Evolutionary conservation across 2,888 invertebrate species (phyloP).

Genomic region (Sepioteuthis lessoniana): DNA sequence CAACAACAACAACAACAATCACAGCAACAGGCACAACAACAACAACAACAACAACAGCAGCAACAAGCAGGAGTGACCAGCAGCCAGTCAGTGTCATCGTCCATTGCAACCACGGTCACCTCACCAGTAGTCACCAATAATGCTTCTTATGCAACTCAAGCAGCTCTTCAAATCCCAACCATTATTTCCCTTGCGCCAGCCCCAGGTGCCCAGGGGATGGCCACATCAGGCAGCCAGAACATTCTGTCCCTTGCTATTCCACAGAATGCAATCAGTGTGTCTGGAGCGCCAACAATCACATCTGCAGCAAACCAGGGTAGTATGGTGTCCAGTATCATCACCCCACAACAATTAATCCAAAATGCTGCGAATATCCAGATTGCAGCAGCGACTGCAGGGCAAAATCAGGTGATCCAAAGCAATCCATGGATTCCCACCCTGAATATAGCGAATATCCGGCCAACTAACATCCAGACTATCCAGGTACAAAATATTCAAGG

Average conservation of each 20-base stretch:
- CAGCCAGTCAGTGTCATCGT: constrained; percentile 38
- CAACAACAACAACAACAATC: neutral
- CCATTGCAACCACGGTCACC: constrained; percentile 34
- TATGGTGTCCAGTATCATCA: constrained; percentile 55
- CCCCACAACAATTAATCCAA: constrained; percentile 63
- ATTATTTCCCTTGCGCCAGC: constrained; percentile 59
- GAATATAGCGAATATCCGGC: constrained; percentile 61
- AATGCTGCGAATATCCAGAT: constrained; percentile 61
- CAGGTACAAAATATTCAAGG: constrained; percentile 68
- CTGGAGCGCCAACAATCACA: constrained; percentile 58
- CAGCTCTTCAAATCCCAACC: constrained; percentile 55
- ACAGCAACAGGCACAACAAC: neutral
- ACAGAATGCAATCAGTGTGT: constrained; percentile 59
- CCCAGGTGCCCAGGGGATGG: constrained; percentile 55
- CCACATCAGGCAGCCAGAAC: constrained; percentile 52
- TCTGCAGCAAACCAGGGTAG: constrained; percentile 57
- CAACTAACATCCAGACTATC: constrained; percentile 61
- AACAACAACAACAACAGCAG: neutral
- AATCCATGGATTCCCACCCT: constrained; percentile 60
- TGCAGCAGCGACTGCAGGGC: constrained; percentile 58
- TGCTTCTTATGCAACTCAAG: constrained; percentile 48
- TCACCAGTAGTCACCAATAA: constrained; percentile 48
- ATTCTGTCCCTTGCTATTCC: constrained; percentile 56
- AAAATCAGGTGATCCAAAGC: constrained; percentile 63
- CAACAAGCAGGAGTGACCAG: constrained; percentile 24